phyloP scores from a whole-genome alignment of 2,113 vertebrate genomes.

The Tupaia chinensis region DNA sequence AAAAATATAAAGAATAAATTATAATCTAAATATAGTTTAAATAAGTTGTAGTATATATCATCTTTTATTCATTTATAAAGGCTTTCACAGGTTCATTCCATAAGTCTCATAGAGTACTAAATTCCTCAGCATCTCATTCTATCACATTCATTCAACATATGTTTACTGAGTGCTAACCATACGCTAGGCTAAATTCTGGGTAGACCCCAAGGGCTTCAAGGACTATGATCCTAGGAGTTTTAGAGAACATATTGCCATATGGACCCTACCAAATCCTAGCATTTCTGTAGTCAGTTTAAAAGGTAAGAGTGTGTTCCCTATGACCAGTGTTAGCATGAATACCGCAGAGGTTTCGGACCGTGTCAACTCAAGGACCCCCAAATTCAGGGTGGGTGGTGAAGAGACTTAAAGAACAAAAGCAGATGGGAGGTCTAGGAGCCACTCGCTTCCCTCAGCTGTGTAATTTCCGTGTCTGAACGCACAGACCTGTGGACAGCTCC shows the following conservation, averaged over 20 bases:
- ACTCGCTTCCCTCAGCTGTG: neutral
- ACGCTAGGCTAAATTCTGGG: neutral
- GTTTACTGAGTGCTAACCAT: neutral
- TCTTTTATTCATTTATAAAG: neutral
- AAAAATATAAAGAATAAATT: neutral
- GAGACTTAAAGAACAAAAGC: neutral
- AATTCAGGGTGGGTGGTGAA: neutral
- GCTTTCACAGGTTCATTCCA: neutral
- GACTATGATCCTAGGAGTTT: neutral
- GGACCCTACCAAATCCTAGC: neutral
- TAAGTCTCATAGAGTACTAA: neutral
- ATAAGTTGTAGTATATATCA: no score
- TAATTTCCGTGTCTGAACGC: neutral
- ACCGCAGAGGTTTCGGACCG: neutral
- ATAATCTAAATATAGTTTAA: neutral
- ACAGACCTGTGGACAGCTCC: conserved; percentile 97
- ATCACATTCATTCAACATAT: neutral
- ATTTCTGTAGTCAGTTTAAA: neutral
- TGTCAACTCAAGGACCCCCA: no score
- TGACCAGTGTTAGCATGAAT: neutral
- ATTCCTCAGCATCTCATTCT: neutral
- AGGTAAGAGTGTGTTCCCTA: neutral
- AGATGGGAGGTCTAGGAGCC: neutral
- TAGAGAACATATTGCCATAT: neutral
- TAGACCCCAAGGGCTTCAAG: neutral